A percentile compares a stretch with the other conserved stretches of the same genome.
Conservation (phyloP, 2,113 vertebrate genomes). For the Hystrix brachyura region DNA sequence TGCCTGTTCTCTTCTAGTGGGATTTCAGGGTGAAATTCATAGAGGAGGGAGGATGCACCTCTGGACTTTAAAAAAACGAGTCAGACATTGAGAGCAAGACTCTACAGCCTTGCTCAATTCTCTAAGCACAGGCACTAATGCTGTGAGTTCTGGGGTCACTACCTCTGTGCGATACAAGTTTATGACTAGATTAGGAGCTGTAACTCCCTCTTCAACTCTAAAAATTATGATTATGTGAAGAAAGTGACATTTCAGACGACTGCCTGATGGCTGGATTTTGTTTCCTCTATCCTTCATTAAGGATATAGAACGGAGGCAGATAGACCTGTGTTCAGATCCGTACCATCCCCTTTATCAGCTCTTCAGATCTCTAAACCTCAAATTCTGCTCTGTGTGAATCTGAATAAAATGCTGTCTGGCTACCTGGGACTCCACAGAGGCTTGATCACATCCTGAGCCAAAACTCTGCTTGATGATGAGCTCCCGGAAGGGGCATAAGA, state of each 20-base stretch:
- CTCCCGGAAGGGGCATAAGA: background rate
- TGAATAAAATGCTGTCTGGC: background rate
- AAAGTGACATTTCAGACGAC: background rate
- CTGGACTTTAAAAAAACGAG: background rate
- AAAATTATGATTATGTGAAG: background rate
- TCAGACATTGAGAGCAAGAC: background rate
- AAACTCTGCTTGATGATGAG: background rate
- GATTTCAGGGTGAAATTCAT: background rate
- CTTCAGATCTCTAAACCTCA: background rate
- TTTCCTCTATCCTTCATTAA: background rate
- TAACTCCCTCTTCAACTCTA: background rate
- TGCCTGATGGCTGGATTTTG: background rate
- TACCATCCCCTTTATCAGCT: background rate
- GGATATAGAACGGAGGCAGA: background rate
- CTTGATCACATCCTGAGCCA: background rate
- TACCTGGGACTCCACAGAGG: background rate
- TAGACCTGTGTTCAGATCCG: background rate
- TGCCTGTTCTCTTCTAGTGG: background rate
- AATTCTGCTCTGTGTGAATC: background rate
- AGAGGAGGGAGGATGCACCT: background rate
- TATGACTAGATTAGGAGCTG: background rate
- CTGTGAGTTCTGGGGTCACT: background rate
- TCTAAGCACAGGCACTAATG: background rate
- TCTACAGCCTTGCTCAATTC: background rate
- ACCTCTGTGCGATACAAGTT: background rate